Evolutionary conservation across 2,113 vertebrate genomes (phyloP).

Genomic region (Ginglymostoma cirratum): DNA sequence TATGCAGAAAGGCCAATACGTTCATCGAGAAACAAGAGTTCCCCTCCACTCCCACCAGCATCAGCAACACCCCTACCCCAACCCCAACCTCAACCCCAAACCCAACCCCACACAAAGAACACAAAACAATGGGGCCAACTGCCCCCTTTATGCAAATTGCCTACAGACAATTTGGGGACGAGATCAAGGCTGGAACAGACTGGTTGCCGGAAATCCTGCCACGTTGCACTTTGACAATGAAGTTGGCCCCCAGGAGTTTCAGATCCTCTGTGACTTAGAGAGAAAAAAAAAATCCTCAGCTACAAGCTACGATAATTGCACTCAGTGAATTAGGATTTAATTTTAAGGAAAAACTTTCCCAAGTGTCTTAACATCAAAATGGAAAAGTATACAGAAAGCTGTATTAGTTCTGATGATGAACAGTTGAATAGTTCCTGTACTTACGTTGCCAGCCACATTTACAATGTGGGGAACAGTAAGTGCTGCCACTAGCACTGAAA

Average conservation of each 20-base stretch:
- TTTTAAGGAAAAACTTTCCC: neutral
- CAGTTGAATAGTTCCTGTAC: neutral
- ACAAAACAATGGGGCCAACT: neutral
- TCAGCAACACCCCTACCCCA: neutral
- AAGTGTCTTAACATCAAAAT: neutral
- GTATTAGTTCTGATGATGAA: slow-evolving; percentile 1
- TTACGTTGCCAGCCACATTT: neutral
- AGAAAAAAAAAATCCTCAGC: neutral
- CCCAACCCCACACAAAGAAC: neutral
- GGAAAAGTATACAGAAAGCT: neutral
- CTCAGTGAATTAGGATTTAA: neutral
- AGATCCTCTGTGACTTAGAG: neutral
- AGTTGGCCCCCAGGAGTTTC: neutral
- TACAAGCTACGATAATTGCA: neutral
- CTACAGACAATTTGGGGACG: neutral
- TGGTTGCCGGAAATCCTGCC: neutral
- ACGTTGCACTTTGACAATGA: neutral
- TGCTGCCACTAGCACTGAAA: slow-evolving; percentile 27
- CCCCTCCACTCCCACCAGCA: neutral
- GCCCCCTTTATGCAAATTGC: neutral
- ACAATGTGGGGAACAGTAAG: slow-evolving; percentile 30
- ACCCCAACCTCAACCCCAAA: too few relatives aligned
- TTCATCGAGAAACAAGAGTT: neutral
- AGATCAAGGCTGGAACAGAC: neutral
- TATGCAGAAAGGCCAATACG: neutral